Percentiles rank a stretch among this genome's conserved stretches.
Evolutionary conservation across 2,888 invertebrate species (phyloP).

Genomic region (Drosophila phalerata): DNA sequence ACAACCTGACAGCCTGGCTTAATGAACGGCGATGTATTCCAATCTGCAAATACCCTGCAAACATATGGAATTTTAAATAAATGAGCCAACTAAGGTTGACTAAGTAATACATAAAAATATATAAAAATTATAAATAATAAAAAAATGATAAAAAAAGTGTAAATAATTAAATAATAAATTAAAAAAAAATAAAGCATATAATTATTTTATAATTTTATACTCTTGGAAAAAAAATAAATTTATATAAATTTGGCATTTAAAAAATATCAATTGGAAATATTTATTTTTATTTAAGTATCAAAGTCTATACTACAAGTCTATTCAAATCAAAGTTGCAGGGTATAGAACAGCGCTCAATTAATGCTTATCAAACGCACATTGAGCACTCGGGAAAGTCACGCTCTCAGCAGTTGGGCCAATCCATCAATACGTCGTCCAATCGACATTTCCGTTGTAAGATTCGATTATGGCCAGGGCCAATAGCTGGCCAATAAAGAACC

Average conservation of each 20-base stretch:
- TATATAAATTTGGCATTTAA: too few species aligned
- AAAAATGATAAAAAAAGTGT: too few species aligned
- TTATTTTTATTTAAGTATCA: not conserved
- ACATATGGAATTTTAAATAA: too few species aligned
- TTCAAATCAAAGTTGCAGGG: not conserved
- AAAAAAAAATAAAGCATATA: too few species aligned
- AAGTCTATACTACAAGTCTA: not conserved
- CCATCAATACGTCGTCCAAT: slow-evolving; percentile 41
- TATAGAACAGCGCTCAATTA: slow-evolving; percentile 23
- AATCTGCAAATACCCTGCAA: slow-evolving; percentile 6
- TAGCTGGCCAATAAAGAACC: slow-evolving; percentile 51
- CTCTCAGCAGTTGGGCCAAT: slow-evolving; percentile 39
- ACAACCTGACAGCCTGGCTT: not conserved
- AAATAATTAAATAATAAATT: too few species aligned
- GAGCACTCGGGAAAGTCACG: slow-evolving; percentile 55
- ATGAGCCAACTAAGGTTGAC: too few species aligned
- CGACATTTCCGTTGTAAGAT: slow-evolving; percentile 60
- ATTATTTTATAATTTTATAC: too few species aligned
- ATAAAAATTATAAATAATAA: too few species aligned
- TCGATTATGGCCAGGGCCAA: slow-evolving; percentile 47
- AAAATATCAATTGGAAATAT: not conserved
- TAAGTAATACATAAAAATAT: too few species aligned
- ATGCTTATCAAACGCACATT: slow-evolving; percentile 43
- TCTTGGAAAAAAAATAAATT: too few species aligned
- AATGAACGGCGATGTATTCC: not conserved